phyloP scores from a whole-genome alignment of 2,888 invertebrate genomes.

The Ichneumoninae sp. region DNA sequence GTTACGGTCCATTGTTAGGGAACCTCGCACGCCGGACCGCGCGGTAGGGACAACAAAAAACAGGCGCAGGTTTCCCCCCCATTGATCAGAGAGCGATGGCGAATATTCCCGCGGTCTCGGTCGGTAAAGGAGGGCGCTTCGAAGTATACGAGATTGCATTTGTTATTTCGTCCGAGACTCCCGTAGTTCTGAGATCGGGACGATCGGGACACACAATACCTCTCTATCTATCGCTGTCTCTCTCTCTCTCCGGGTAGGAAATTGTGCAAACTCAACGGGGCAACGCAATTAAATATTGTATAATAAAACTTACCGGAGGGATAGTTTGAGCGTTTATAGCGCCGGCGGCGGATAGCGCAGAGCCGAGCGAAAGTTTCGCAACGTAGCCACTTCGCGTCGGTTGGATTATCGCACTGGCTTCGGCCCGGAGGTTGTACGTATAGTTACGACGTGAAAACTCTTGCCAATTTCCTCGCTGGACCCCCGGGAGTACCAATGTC shows the following conservation, averaged over 20 bases:
- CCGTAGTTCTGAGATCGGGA: not conserved
- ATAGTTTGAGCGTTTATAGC: not conserved
- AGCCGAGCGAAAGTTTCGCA: conserved; percentile 34
- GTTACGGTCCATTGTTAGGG: not conserved
- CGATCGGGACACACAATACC: not conserved
- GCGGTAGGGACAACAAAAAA: not conserved
- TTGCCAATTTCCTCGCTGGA: conserved; percentile 55
- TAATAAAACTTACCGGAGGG: conserved; percentile 31
- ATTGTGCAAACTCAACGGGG: conserved; percentile 52
- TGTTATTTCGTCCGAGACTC: not conserved
- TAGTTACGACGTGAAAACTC: not conserved
- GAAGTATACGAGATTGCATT: conserved; percentile 21
- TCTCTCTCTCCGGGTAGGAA: conserved; percentile 10
- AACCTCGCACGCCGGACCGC: not conserved
- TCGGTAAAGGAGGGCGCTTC: not conserved
- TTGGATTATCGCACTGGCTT: not conserved
- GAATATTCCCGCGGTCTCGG: conserved; percentile 9
- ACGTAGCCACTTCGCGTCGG: conserved; percentile 4
- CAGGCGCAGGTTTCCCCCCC: conserved; percentile 5
- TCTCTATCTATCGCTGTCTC: not conserved
- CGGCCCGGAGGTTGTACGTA: conserved; percentile 1
- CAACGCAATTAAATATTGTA: conserved; percentile 56
- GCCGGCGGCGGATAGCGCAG: not conserved
- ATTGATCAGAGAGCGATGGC: conserved; percentile 39
- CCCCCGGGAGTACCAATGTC: conserved; percentile 28